Base-by-base conservation (phyloP, 2,888 invertebrate genomes). In the Chesias legatella region DNA sequence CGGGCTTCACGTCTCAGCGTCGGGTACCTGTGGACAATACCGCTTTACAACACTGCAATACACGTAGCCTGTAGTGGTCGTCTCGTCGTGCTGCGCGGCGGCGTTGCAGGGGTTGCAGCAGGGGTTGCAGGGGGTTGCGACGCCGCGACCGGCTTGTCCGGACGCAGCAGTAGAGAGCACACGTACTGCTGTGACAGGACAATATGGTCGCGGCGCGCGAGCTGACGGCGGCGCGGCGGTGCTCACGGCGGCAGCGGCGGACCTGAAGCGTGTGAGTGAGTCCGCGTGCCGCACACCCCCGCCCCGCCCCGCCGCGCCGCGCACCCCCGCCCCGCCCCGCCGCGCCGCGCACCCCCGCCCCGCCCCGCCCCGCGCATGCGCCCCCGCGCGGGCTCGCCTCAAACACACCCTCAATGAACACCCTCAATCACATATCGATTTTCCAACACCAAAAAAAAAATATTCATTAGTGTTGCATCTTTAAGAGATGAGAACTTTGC, bases 171-270 rank as follows among this genome's bases (percentile, higher is more conserved):
- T 96, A 96, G 90, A 80, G 73, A 84, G 60, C 47, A 10, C 35
- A 90, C 92, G 93, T 96, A 96, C 96, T 96, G 96, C 96, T 96
- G 96, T 96, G 96, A 96, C 96, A 95, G 95, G 96, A 96, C 96
- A 96, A 96, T 96, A 96, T 96, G 94, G 92, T 91, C 93, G 91
- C 90, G 83, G 81, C 88, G 89, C 80, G 84, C 80, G 67, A 54
- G 55, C 67, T 60, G 63, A 53, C 51, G 58, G 57, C 58, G 67
- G 58, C 79, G 92, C 91, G 93, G 91, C 90, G 83, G 81, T 88
- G 89, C 80, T 83, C 80, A 67, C 54, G 55, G 68, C 60, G 63
- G 54, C 51, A 58, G 57, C 58, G 67, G 58, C 79, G 83, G 82
- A 74, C 66, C n/a, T n/a, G n/a, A n/a, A 85, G 76, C 83, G 78